phyloP scores from a whole-genome alignment of 35 echinoderm and acorn worm species.

The Heliocidaris erythrogramma region DNA sequence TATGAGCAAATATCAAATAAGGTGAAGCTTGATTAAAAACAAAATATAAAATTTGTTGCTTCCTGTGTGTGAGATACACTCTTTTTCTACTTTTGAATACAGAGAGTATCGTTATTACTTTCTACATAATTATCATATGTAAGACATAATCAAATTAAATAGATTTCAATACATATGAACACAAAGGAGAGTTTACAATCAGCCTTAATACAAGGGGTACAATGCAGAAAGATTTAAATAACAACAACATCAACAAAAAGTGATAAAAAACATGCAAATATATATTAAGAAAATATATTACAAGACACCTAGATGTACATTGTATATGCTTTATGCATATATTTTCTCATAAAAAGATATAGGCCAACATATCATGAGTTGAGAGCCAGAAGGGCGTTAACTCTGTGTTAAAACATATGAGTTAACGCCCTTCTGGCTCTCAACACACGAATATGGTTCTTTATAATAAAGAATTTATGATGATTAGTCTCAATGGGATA shows the following conservation, averaged over 20 bases:
- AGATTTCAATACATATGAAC: background rate
- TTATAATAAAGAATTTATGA: background rate
- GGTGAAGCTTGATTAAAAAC: background rate
- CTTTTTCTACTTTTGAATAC: background rate
- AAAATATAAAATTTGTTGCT: background rate
- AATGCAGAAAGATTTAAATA: background rate
- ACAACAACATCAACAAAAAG: background rate
- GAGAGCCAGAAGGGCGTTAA: too few species aligned
- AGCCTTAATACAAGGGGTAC: background rate
- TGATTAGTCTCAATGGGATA: background rate
- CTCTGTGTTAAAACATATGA: too few species aligned
- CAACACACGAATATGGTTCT: too few species aligned
- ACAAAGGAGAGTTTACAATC: background rate
- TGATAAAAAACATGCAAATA: slow-evolving; percentile 19
- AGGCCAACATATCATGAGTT: background rate
- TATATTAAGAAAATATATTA: slow-evolving; percentile 14
- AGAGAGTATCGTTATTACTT: background rate
- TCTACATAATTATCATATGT: background rate
- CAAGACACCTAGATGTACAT: background rate
- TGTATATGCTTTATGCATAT: background rate
- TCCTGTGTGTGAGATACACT: background rate
- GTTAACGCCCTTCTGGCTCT: too few species aligned
- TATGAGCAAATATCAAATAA: background rate
- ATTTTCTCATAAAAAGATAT: background rate
- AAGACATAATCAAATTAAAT: background rate